phyloP scores from a whole-genome alignment of 2,113 vertebrate genomes.

The Potamarius usumacintae region DNA sequence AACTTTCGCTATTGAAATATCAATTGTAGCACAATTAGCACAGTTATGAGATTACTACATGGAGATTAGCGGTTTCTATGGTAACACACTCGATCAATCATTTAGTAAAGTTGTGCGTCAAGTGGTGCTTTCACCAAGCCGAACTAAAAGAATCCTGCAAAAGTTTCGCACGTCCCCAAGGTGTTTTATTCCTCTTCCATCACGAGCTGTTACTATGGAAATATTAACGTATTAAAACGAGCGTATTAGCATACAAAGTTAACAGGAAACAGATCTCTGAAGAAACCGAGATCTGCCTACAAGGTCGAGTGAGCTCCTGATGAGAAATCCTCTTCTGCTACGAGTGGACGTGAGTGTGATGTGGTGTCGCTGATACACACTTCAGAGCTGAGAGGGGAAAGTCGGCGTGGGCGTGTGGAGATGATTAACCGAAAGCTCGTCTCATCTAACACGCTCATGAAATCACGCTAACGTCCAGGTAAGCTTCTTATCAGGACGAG shows the following conservation, averaged over 20 bases:
- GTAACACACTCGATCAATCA: neutral
- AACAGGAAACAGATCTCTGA: neutral
- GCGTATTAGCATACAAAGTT: neutral
- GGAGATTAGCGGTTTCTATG: neutral
- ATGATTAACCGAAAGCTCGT: neutral
- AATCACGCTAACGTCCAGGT: neutral
- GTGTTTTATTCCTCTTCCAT: neutral
- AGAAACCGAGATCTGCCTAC: neutral
- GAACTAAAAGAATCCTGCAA: too few species aligned
- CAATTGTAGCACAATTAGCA: too few species aligned
- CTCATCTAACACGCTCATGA: neutral
- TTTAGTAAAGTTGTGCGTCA: neutral
- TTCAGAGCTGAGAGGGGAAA: neutral
- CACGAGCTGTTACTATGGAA: neutral
- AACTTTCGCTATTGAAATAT: neutral
- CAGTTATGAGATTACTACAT: neutral
- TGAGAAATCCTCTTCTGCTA: neutral
- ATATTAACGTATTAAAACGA: neutral
- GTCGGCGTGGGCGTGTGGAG: neutral
- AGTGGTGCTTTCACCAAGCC: neutral
- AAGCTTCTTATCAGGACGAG: neutral
- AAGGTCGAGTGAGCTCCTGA: neutral
- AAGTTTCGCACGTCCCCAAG: too few species aligned
- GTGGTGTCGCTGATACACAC: neutral
- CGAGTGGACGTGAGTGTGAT: neutral